Percentiles rank a stretch among this genome's conserved stretches.
phyloP scores from a whole-genome alignment of 1,140 invertebrate species.

The Cydia strobilella region DNA sequence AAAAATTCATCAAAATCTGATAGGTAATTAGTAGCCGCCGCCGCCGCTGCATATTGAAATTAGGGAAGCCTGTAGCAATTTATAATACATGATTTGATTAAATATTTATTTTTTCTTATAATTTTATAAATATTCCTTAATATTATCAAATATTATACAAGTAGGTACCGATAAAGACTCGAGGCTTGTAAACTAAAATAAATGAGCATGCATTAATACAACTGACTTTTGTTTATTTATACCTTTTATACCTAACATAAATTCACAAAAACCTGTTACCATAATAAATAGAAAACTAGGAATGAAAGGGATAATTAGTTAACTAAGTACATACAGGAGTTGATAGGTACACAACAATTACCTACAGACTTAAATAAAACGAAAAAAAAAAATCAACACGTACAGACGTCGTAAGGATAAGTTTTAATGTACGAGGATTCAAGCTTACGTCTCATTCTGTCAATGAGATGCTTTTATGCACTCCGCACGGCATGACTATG shows the following conservation, averaged over 20 bases:
- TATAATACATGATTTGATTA: neutral
- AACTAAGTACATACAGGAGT: neutral
- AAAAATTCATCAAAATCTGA: no score
- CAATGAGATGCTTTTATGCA: no score
- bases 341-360: neutral
- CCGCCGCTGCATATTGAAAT: no score
- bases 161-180: neutral
- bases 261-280: neutral
- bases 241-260: neutral
- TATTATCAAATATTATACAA: neutral
- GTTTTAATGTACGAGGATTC: no score
- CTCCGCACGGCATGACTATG: no score
- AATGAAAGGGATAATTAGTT: neutral
- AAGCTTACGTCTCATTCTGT: no score
- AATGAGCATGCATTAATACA: neutral
- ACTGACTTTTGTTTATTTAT: neutral
- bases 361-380: neutral
- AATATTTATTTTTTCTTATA: slow-evolving; percentile 2
- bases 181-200: neutral
- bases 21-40: no score
- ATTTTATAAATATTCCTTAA: slow-evolving; percentile 3
- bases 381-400: no score
- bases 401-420: no score
- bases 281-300: no score
- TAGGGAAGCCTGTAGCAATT: no score